Base-by-base conservation (phyloP, 1,140 invertebrate species). In the Neodiprion pinetum region DNA sequence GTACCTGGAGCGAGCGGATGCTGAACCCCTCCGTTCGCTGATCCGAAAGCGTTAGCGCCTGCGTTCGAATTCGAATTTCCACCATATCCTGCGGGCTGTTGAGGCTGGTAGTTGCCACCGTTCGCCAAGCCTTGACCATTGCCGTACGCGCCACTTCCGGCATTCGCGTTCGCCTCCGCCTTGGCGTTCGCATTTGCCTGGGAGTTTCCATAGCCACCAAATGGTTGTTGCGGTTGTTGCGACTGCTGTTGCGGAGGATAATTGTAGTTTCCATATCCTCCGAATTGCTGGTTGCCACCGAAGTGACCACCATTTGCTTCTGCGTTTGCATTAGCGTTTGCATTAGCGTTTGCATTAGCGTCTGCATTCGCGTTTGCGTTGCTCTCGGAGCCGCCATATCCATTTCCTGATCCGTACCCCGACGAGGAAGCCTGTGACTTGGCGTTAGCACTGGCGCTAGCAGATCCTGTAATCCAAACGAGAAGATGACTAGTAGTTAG, bases 321-420 rank as follows among this genome's bases (percentile, higher is more conserved):
- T 12, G 75, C 67, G 48, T 76, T 78, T 0, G 78, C 76, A 12
- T 48, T 75, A 1, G 76, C 81, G 12, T 73, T 71, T 9, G 75
- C 14, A 14, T 40, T 75, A 1, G 76, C 81, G 12, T 73, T 71
- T 9, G 75, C 14, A 14, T 40, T 75, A 1, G 76, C 81, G 12
- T 73, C 70, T 9, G 75, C 14, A n/a, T 40, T 75, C 1, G 76
- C 81, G 10, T 73, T 1, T 40, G 28, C 28, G 28, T 40, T 40
- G 28, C 28, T 40, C 2, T 40, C 28, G 28, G 28, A 40, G 28
- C 28, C 28, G 28, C 28, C 28, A 2, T 40, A 40, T 40, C 28
- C 28, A 40, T 61, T 61, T 61, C 53, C 53, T 61, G 53, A 61
- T 14, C 53, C 53, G 4, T 61, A 9, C 4, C 5, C 11, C 4